These are phyloP conservation scores for Trematomus bernacchii DNA, from an alignment of 2,797 vertebrate genomes.

Conservation along the genomic window DNA sequence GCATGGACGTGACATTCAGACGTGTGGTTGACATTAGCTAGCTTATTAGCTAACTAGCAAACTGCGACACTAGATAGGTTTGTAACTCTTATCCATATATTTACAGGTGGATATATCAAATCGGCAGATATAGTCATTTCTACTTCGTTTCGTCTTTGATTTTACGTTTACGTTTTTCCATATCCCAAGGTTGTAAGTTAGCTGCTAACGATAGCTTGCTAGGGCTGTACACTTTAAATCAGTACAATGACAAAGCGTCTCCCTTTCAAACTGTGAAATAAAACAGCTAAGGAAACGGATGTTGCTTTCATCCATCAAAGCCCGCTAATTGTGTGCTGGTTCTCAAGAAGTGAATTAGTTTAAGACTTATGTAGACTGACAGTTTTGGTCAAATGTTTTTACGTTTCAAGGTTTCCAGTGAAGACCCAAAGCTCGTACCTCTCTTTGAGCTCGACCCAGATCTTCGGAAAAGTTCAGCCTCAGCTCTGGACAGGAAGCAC, in stretches of 20 bases:
- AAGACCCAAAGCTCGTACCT: slow-evolving; percentile 45
- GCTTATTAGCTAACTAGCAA: slow-evolving; percentile 21
- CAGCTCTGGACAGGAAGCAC: slow-evolving; percentile 32
- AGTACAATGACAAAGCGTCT: not conserved
- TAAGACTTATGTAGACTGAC: not conserved
- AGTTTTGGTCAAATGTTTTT: not conserved
- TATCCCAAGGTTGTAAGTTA: rapidly evolving
- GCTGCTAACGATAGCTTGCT: slow-evolving; percentile 11
- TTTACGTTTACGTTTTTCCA: not conserved
- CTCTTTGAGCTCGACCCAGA: slow-evolving; percentile 56
- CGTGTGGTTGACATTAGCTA: not conserved
- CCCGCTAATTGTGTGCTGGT: not conserved
- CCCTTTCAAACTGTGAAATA: not conserved
- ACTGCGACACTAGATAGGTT: slow-evolving; percentile 3
- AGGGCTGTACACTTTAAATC: not conserved
- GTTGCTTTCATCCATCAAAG: not conserved
- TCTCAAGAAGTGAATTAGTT: not conserved
- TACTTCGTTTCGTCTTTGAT: not conserved
- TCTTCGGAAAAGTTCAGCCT: slow-evolving; percentile 35
- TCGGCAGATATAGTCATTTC: not conserved
- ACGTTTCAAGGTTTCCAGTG: slow-evolving; percentile 57
- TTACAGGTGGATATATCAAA: not conserved
- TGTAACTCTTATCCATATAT: not conserved
- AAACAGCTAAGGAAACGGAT: not conserved
- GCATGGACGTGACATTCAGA: rapidly evolving